Evolutionary conservation across 2,888 invertebrate species (phyloP), one percentile per base, ranked within the genome.

Genomic region (Acronicta aceris): DNA sequence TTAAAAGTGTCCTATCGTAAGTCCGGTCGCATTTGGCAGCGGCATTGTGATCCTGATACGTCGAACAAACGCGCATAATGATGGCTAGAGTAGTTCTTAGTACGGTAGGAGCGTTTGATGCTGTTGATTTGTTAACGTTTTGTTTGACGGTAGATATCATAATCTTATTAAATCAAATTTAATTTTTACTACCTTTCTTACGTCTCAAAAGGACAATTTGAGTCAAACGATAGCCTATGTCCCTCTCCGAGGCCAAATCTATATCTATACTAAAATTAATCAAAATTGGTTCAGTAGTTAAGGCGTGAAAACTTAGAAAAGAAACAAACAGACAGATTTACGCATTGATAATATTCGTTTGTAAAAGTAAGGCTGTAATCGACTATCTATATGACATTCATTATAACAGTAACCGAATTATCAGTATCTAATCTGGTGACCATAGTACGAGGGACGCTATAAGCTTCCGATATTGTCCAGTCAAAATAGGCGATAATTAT

Each of bases 401-500:
- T 72, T 72, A 0, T 50, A 66, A 66, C 53, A 53, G 67, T 71
- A 71, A 56, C 25, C 12, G 48, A 17, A 2, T n/a, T 42, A 55
- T 70, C 59, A 57, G 83, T 77, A 72, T 84, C 85, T 74, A 92
- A 90, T 79, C 68, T 72, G 57, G 42, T 52, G 59, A 66, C 70
- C 78, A 67, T 81, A 87, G 66, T 72, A 72, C 58, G 87, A 83
- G 73, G 69, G 61, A 52, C 60, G 67, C 82, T 72, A 78, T 82
- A 82, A 87, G 89, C 90, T 86, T 84, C 88, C 88, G 89, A 92
- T 92, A 90, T 87, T 88, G 89, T 88, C 86, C 91, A 84, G 89
- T 91, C 90, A 91, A 92, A 92, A 92, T 92, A 92, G 92, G 83
- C 89, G 90, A 93, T 94, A 91, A 93, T 93, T 93, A 93, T 93